phyloP scores from a whole-genome alignment of 2,797 vertebrate species.

The Hemibagrus guttatus region DNA sequence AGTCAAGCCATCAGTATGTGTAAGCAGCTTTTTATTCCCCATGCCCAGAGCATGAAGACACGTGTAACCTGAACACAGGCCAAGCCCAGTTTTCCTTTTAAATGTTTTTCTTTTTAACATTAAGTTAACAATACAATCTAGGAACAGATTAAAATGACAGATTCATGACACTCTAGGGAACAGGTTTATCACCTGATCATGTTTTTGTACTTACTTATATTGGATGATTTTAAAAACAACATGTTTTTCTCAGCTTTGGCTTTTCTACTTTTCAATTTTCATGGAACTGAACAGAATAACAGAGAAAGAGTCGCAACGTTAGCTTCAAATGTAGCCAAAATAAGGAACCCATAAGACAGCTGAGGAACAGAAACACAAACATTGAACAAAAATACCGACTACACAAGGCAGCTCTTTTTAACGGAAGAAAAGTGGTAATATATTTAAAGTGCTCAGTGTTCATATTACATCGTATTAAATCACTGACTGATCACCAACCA shows the following conservation, averaged over 20 bases:
- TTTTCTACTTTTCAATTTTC: background rate
- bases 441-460: background rate
- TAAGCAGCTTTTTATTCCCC: slow-evolving; percentile 14
- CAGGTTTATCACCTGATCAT: background rate
- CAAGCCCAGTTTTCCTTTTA: background rate
- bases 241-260: background rate
- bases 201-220: background rate
- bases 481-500: background rate
- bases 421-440: background rate
- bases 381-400: background rate
- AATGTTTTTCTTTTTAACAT: background rate
- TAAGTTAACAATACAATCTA: background rate
- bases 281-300: background rate
- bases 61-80: background rate
- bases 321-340: background rate
- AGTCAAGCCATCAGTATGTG: slow-evolving; percentile 43
- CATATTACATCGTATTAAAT: background rate
- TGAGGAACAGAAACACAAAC: background rate
- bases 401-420: background rate
- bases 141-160: background rate
- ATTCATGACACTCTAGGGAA: background rate
- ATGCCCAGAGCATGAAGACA: slow-evolving; percentile 7
- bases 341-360: background rate
- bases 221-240: background rate
- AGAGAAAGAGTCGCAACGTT: background rate